Base-by-base conservation (phyloP, 2,888 invertebrate genomes). In the Zygothrica quintamaculata region DNA sequence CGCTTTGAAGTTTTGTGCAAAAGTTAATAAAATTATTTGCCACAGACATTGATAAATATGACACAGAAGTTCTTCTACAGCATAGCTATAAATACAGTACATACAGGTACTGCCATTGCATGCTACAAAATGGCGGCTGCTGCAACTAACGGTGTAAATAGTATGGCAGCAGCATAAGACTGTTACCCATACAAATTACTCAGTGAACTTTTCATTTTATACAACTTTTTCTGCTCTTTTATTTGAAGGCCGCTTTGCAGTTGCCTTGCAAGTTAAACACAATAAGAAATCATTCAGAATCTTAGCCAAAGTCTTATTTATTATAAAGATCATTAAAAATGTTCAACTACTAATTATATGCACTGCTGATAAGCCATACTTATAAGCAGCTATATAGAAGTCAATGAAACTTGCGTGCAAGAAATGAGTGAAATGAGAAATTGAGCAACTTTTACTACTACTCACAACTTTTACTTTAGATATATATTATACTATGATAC, bases 1-100 rank as follows among this genome's bases (percentile, higher is more conserved):
- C 26, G 7, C 39, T 4, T 51, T 51, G 43, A 69, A 75, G 72
- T 75, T 80, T 72, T 68, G 56, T 43, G 68, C 72, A 71, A 87
- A 88, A 87, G 84, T 87, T 88, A 87, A 88, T 88, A 87, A 87
- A 88, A 88, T 88, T 88, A 87, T 86, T 84, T 84, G 88, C 87
- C 78, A 82, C 88, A 84, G 84, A 84, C 87, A 70, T 86, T 87
- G 86, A 88, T 88, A 88, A 88, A 88, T 84, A 86, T 86, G 87
- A 79, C 78, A 84, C 69, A 65, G 44, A 61, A 66, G 67, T 66
- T 26, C 29, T 29, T 64, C 53, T 18, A 61, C 53, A 71, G 65
- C 74, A 67, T 70, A 53, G 53, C 74, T 58, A 79, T 78, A 85
- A 73, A 75, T 75, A 85, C 58, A 65, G 61, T 26, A 40, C 62